Base-by-base conservation (phyloP, 2,113 vertebrate species). In the Eolophus roseicapilla region DNA sequence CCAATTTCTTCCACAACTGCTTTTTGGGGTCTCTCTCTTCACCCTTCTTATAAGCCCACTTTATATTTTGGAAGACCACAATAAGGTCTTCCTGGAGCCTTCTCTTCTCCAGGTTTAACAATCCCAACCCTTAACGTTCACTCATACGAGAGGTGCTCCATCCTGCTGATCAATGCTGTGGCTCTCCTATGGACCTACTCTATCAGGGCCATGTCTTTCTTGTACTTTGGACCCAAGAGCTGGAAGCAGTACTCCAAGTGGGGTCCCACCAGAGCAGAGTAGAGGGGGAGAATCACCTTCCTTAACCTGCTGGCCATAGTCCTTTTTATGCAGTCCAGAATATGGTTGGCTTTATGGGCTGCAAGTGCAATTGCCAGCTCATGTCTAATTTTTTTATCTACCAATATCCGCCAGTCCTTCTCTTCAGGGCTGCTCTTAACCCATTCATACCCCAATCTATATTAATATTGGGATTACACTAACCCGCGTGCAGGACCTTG, bases 221-320 rank as follows among this genome's bases (percentile, higher is more conserved):
- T 46, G 7, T 50, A 9, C 29, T 37, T 3, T 3, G 20, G 17
- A 25, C 8, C 10, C 50, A 68, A 70, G 9, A 86, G 7, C 31
- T 64, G 65, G 18, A 78, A 3, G 3, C 39, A 75, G 21, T 5
- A 49, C 28, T 80, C 10, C 44, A 76, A 16, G 20, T 70, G 41
- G 7, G 16, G 7, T 65, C 35, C 75, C 49, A 82, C 1, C 8
- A 43, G 29, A 82, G 60, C 12, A 25, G 27, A 93, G n/a, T 5
- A 55, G 21, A 65, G 35, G 18, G 11, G 37, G 1, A 62, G 23
- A 82, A 59, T 71, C 29, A 25, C 14, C 41, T 80, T 29, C 68
- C n/a, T 68, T 5, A 3, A 71, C 27, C 12, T 39, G 23, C 7
- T 39, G 24, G 19, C 1, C 35, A n/a, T 6, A 0, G 1, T 44